Percentiles rank a stretch among this genome's conserved stretches.
Conservation (phyloP, 2,888 invertebrate genomes). For the Limnephilus marmoratus region DNA sequence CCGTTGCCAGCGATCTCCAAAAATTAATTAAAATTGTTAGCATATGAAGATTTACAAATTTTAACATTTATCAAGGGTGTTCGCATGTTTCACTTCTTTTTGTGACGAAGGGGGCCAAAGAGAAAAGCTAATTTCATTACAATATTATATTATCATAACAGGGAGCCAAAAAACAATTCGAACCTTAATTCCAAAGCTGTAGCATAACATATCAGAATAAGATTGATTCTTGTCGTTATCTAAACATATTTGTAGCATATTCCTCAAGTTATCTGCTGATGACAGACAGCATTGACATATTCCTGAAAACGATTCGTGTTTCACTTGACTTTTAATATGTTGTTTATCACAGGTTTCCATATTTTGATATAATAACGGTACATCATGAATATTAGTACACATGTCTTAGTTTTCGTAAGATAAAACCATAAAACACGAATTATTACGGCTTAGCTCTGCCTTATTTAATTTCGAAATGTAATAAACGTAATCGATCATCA, state of each 20-base stretch:
- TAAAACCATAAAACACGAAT: not conserved
- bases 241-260: constrained; percentile 3
- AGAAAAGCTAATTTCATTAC: not conserved
- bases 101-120: not conserved
- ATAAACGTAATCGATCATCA: not conserved
- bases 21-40: too few relatives aligned
- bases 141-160: too few relatives aligned
- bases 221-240: not conserved
- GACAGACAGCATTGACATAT: constrained; percentile 36
- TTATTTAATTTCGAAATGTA: not conserved
- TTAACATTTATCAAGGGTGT: not conserved
- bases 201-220: constrained; percentile 39
- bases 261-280: constrained; percentile 33
- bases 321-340: not conserved
- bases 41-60: not conserved
- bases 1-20: too few relatives aligned
- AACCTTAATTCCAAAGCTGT: constrained; percentile 29
- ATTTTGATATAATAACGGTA: not conserved
- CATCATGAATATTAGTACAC: not conserved
- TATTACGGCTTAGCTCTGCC: not conserved
- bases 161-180: not conserved
- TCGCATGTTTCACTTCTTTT: not conserved
- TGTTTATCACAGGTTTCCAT: not conserved
- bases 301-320: constrained; percentile 25
- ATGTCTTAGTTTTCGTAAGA: not conserved